Evolutionary conservation across 2,113 vertebrate species (phyloP).

Genomic region (Sinosuthora webbiana): DNA sequence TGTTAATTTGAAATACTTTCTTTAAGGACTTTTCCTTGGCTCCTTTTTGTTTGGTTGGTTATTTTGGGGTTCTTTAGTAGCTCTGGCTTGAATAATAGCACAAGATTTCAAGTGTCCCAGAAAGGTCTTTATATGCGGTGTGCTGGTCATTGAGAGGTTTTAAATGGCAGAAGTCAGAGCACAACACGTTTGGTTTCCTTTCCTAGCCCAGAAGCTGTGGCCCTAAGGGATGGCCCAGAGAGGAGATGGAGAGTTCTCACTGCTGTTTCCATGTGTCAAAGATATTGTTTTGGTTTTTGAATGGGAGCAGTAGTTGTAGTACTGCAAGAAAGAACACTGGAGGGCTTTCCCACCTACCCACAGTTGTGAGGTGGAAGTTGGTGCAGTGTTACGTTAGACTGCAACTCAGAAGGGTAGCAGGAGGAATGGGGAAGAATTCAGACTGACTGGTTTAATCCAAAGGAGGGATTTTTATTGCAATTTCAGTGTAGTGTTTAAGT

Average conservation of each 20-base stretch:
- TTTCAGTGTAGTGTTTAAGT: not conserved
- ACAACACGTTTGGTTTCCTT: not conserved
- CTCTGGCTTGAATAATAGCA: not conserved
- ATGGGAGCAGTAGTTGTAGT: not conserved
- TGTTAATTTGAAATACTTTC: not conserved
- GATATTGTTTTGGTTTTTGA: not conserved
- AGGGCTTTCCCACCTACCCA: not conserved
- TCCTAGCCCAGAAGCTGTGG: not conserved
- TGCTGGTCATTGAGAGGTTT: not conserved
- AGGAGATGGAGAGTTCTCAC: not conserved
- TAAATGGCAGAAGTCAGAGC: not conserved
- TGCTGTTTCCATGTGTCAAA: not conserved
- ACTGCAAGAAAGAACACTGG: not conserved
- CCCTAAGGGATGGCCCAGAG: not conserved
- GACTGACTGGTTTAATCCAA: not conserved
- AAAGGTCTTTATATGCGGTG: not conserved
- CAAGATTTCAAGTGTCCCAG: not conserved
- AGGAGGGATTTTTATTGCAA: not conserved
- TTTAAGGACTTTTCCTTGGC: not conserved
- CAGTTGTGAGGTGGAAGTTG: not conserved
- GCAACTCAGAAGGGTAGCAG: not conserved
- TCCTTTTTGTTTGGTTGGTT: not conserved
- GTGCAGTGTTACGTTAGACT: not conserved
- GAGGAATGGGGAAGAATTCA: not conserved
- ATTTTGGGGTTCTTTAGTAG: not conserved